A percentile compares a stretch with the other conserved stretches of the same genome.
Conservation (phyloP, 2,797 vertebrate species). For the Acrossocheilus fasciatus region DNA sequence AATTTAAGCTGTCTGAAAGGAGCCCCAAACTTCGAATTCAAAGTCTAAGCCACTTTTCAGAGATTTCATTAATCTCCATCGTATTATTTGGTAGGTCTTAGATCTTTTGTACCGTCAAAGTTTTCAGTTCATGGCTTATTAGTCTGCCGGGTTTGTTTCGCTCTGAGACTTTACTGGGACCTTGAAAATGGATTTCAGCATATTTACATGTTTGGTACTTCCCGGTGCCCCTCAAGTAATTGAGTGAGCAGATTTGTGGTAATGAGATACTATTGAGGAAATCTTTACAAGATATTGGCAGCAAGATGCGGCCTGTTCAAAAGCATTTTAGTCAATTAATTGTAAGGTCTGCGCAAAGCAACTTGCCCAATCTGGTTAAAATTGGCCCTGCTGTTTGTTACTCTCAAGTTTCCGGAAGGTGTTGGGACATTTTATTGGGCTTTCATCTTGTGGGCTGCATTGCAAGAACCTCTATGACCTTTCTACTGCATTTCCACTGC, state of each 20-base stretch:
- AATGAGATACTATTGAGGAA: slow-evolving; percentile 29
- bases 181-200: slow-evolving; percentile 17
- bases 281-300: slow-evolving; percentile 31
- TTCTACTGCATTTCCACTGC: slow-evolving; percentile 4
- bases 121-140: slow-evolving; percentile 16
- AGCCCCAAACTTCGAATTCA: slow-evolving; percentile 7
- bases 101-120: slow-evolving; percentile 19
- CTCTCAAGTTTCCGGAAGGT: background rate
- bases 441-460: slow-evolving; percentile 16
- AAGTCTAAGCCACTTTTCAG: slow-evolving; percentile 8
- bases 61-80: slow-evolving; percentile 24
- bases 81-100: slow-evolving; percentile 33
- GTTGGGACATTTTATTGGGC: background rate
- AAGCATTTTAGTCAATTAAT: slow-evolving; percentile 30
- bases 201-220: slow-evolving; percentile 24
- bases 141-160: slow-evolving; percentile 17
- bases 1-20: slow-evolving; percentile 30
- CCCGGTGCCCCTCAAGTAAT: slow-evolving; percentile 21
- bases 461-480: background rate
- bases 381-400: slow-evolving; percentile 5
- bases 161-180: background rate
- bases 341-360: background rate
- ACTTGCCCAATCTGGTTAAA: slow-evolving; percentile 4
- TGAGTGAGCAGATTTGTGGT: slow-evolving; percentile 25
- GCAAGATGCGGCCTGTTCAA: slow-evolving; percentile 5